Evolutionary conservation across 30 jellyfish, hydroid and myxozoan species (phyloP).

Genomic region (Hydra vulgaris): DNA sequence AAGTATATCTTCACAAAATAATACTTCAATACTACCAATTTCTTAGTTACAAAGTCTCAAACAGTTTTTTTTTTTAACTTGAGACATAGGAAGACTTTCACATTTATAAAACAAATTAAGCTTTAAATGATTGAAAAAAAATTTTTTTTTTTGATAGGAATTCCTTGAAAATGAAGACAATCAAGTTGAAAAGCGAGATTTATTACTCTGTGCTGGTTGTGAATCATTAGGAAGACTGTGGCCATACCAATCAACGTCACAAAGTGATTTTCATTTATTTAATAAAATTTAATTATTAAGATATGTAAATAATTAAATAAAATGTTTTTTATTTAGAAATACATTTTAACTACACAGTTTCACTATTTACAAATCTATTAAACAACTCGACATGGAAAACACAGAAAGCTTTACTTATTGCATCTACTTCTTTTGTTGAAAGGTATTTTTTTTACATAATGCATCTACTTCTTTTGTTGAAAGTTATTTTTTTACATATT

Average conservation of each 20-base stretch:
- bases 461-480: slow-evolving; percentile 33
- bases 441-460: slow-evolving; percentile 36
- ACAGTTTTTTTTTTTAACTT: too few species aligned
- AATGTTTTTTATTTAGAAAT: slow-evolving; percentile 13
- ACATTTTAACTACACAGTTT: slow-evolving; percentile 18
- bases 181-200: slow-evolving; percentile 29
- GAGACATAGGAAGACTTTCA: too few species aligned
- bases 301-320: not conserved
- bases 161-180: slow-evolving; percentile 39
- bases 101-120: too few species aligned
- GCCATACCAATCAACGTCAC: slow-evolving; percentile 41
- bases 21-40: too few species aligned
- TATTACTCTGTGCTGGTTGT: slow-evolving; percentile 21
- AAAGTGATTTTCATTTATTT: slow-evolving; percentile 23
- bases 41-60: too few species aligned
- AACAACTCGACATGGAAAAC: slow-evolving; percentile 55
- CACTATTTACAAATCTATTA: slow-evolving; percentile 16
- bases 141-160: not conserved
- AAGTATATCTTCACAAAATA: too few species aligned
- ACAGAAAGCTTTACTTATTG: slow-evolving; percentile 36
- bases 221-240: slow-evolving; percentile 52
- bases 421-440: slow-evolving; percentile 33
- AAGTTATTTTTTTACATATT: slow-evolving; percentile 34
- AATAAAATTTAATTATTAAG: not conserved
- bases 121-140: too few species aligned